phyloP scores from a whole-genome alignment of 2,113 vertebrate genomes.

The Calidris pygmaea region DNA sequence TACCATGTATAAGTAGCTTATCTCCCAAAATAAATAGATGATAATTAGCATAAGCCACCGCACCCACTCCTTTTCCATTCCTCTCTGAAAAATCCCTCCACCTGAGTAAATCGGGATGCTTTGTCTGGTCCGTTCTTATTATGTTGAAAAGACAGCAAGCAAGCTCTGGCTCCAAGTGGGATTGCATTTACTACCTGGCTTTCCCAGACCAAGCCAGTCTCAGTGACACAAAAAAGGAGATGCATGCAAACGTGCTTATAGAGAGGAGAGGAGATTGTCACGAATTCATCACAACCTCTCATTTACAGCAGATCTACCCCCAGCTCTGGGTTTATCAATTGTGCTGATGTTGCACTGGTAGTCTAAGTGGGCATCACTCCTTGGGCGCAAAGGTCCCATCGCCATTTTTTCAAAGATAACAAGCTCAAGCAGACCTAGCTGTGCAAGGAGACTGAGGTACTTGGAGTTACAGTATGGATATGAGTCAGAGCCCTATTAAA shows the following conservation, averaged over 20 bases:
- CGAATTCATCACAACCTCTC: neutral
- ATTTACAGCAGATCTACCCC: neutral
- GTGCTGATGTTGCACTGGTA: neutral
- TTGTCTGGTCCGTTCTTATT: neutral
- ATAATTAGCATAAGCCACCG: slow-evolving; percentile 49
- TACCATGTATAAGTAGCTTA: slow-evolving; percentile 55
- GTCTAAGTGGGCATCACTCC: neutral
- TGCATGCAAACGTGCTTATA: rapidly evolving
- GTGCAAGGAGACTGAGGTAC: neutral
- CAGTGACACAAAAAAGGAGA: neutral
- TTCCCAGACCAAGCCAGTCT: neutral
- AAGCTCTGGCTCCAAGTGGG: neutral
- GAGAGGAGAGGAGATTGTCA: neutral
- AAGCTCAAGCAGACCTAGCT: neutral
- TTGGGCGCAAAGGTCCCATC: neutral
- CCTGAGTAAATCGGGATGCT: slow-evolving; percentile 51
- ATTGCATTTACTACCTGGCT: neutral
- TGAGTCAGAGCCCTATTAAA: neutral
- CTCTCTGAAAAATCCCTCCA: slow-evolving; percentile 18
- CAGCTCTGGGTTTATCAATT: neutral
- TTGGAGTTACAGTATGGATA: neutral
- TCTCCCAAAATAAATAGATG: slow-evolving; percentile 65
- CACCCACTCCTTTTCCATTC: slow-evolving; percentile 25
- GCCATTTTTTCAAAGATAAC: neutral
- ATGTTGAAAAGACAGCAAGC: neutral